These are phyloP conservation scores for Cynopterus brachyotis DNA, from an alignment of 2,113 vertebrate genomes.

Conservation along the genomic window DNA sequence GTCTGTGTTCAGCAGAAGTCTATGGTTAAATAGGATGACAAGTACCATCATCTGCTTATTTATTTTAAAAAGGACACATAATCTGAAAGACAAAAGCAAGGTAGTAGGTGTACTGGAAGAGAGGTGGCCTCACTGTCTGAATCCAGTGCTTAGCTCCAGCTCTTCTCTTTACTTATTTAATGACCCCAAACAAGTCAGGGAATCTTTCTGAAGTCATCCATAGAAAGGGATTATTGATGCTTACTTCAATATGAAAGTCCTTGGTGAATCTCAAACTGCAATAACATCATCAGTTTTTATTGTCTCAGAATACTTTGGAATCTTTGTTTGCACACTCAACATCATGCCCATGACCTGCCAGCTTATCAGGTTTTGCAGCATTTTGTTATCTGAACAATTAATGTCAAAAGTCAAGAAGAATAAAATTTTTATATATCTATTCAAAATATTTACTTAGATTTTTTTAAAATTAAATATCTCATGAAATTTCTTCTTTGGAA, in stretches of 20 bases:
- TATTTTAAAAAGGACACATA: neutral
- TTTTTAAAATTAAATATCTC: neutral
- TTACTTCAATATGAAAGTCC: neutral
- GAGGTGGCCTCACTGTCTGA: neutral
- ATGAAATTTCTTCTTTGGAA: neutral
- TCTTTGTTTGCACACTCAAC: neutral
- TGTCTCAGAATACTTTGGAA: neutral
- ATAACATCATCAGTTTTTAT: neutral
- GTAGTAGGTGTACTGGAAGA: neutral
- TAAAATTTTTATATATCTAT: neutral
- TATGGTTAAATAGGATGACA: neutral
- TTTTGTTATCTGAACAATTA: neutral
- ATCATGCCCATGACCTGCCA: neutral
- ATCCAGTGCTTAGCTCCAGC: neutral
- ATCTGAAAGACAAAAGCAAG: neutral
- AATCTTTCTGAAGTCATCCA: neutral
- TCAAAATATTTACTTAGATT: slow-evolving; percentile 6
- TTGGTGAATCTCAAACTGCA: neutral
- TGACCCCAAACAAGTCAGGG: neutral
- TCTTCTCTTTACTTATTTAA: neutral
- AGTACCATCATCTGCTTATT: neutral
- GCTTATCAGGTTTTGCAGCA: neutral
- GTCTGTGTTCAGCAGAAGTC: neutral
- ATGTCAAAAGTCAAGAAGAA: neutral
- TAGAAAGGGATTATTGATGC: neutral